phyloP scores from a whole-genome alignment of 2,113 vertebrate genomes.

The Phocoena phocoena region DNA sequence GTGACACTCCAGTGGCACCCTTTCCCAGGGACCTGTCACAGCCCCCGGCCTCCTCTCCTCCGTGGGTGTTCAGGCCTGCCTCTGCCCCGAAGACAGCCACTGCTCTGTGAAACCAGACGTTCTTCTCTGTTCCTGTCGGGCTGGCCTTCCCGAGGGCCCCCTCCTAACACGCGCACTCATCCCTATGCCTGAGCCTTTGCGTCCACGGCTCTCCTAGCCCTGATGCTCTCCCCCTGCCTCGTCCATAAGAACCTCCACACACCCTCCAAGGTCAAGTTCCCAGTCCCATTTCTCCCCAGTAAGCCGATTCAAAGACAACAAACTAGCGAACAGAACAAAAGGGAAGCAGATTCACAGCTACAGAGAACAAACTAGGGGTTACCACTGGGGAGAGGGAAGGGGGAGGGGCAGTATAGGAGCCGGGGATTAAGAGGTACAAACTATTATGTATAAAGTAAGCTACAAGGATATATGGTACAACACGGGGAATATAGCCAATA shows the following conservation, averaged over 20 bases:
- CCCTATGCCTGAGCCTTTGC: background rate
- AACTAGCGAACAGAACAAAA: background rate
- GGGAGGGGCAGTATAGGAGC: background rate
- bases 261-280: background rate
- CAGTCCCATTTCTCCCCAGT: background rate
- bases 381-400: background rate
- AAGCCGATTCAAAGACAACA: background rate
- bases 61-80: too few relatives aligned
- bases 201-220: background rate
- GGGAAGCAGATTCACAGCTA: background rate
- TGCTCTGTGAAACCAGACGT: background rate
- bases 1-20: background rate
- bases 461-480: background rate
- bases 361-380: background rate
- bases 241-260: background rate
- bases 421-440: background rate
- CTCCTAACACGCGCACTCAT: accelerated
- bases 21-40: background rate
- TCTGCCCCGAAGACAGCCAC: accelerated
- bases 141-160: too few relatives aligned
- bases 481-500: background rate
- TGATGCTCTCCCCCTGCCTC: accelerated
- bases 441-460: background rate
- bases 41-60: background rate
- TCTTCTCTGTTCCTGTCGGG: background rate